These are phyloP conservation scores for Thymelicus acteon DNA, from an alignment of 2,888 invertebrate species.

Conservation along the genomic window DNA sequence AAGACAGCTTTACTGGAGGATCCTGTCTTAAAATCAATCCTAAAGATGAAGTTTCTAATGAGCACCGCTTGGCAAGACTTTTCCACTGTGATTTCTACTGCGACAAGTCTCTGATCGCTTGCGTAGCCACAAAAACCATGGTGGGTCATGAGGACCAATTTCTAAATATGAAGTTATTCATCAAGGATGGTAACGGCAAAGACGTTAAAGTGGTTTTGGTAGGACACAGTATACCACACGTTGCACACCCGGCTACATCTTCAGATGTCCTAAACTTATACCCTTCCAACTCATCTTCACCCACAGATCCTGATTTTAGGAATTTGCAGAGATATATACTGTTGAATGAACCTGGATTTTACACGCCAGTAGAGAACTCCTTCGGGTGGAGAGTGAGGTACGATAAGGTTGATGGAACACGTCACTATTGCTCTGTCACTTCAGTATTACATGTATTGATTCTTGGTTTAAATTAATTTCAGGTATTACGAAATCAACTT, in stretches of 20 bases:
- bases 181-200: conserved; percentile 43
- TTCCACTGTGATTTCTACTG: conserved; percentile 69
- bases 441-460: not conserved
- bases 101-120: conserved; percentile 56
- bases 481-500: conserved; percentile 66
- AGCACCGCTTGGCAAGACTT: conserved; percentile 57
- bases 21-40: conserved; percentile 76
- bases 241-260: conserved; percentile 21
- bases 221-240: conserved; percentile 48
- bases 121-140: conserved; percentile 68
- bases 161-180: conserved; percentile 57
- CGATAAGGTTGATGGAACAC: not conserved
- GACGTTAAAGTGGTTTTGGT: conserved; percentile 51
- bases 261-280: conserved; percentile 44
- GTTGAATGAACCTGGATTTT: conserved; percentile 64
- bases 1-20: conserved; percentile 82
- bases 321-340: conserved; percentile 64
- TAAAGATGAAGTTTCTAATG: conserved; percentile 52
- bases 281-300: conserved; percentile 45
- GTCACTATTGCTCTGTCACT: no score
- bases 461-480: conserved; percentile 28
- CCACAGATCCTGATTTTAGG: conserved; percentile 43
- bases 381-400: conserved; percentile 73
- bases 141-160: conserved; percentile 51
- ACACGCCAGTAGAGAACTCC: conserved; percentile 68